Evolutionary conservation across 2,888 invertebrate genomes (phyloP), one percentile per base, ranked within the genome.

Genomic region (Aphrophora alni): DNA sequence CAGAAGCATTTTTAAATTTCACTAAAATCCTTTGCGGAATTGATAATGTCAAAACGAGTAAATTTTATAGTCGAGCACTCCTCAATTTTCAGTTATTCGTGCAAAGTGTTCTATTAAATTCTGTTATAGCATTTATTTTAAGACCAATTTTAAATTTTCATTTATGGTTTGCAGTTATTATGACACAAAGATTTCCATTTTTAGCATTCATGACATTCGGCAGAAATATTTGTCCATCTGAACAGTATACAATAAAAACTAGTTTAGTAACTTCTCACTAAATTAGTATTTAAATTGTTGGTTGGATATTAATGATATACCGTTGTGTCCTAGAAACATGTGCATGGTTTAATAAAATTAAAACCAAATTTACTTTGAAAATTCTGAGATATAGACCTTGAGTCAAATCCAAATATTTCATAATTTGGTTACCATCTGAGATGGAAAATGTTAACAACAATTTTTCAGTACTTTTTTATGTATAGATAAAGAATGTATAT

Each of bases 161-260:
- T 75, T 92, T 93, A 86, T 89, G 89, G 85, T 85, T 92, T 0
- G 89, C 91, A 25, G 86, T 94, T 24, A 90, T 91, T 83, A 86
- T 95, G 0, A 92, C 93, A 87, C 91, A 91, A 84, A 90, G 92
- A 78, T 92, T 92, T 85, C 95, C 95, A 0, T 92, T 92, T 84
- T 85, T 95, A 70, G 94, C 94, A 0, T 92, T 93, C 87, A 91
- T 91, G 85, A 90, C 89, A 59, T 94, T 91, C 86, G 95, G 83
- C 14, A 78, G 81, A 72, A 75, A 78, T n/a, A 78, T 81, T 75
- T 70, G 77, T 24, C 12, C 10, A 14, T 14, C 44, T 14, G 74
- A 81, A 74, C 78, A 79, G 26, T 79, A 68, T 33, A 79, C 28
- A 17, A 79, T 79, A 8, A 28, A 73, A n/a, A 74, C 17, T 12